Conservation (phyloP, 2,797 vertebrate species). For the Poecilia gillii region DNA sequence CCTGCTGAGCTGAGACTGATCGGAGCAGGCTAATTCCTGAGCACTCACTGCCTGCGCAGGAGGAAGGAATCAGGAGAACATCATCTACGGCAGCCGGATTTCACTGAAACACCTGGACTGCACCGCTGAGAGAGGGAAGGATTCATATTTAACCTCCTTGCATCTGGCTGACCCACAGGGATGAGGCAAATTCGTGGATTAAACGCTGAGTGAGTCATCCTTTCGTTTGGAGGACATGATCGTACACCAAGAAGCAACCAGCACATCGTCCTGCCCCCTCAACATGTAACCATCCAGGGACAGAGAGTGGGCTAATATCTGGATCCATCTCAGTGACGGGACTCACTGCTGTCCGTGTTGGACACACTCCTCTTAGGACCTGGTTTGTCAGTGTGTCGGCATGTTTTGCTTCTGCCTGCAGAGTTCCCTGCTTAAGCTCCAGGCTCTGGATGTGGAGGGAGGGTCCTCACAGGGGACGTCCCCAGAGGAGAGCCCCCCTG, state of each 20-base stretch:
- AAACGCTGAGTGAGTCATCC: background rate
- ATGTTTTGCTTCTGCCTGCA: constrained; percentile 98
- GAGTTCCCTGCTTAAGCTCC: constrained; percentile 92
- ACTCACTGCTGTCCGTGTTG: background rate
- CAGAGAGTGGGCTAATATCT: constrained; percentile 43
- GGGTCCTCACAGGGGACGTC: constrained; percentile 68
- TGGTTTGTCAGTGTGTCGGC: constrained; percentile 43
- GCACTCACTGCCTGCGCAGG: background rate
- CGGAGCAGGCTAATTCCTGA: constrained; percentile 29
- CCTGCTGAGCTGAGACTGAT: constrained; percentile 5
- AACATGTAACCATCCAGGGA: constrained; percentile 19
- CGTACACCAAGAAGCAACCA: constrained; percentile 6
- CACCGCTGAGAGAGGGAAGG: background rate
- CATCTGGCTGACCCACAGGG: constrained; percentile 38
- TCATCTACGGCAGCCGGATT: background rate
- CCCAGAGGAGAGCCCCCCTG: constrained; percentile 71
- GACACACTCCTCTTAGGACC: constrained; percentile 28
- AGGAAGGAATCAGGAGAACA: background rate
- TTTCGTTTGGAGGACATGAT: constrained; percentile 11
- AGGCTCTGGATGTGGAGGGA: constrained; percentile 88
- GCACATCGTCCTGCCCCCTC: constrained; percentile 3
- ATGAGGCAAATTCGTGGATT: constrained; percentile 23
- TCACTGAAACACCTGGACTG: constrained; percentile 13
- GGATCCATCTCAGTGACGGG: constrained; percentile 13
- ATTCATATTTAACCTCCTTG: background rate